Percentiles rank a stretch among this genome's conserved stretches.
These are phyloP conservation scores for Callipepla squamata DNA, from an alignment of 2,113 vertebrate genomes.

Conservation along the genomic window DNA sequence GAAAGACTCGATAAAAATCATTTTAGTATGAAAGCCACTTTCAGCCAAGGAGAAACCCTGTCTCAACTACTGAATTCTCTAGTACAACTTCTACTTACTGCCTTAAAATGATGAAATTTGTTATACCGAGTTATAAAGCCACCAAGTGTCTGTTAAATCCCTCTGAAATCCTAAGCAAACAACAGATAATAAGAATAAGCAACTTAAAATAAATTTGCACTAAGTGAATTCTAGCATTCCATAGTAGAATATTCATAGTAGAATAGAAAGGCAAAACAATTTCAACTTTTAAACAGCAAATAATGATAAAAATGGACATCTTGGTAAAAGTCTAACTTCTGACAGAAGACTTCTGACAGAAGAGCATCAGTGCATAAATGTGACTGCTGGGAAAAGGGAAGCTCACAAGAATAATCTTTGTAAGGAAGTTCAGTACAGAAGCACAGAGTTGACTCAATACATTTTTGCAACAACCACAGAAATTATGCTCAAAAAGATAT, in stretches of 20 bases:
- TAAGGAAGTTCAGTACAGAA: background rate
- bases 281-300: background rate
- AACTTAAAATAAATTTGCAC: background rate
- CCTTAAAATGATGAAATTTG: background rate
- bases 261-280: background rate
- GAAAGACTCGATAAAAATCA: background rate
- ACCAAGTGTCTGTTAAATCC: background rate
- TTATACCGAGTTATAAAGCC: background rate
- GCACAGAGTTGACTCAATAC: background rate
- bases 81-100: background rate
- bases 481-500: background rate
- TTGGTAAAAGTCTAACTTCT: background rate
- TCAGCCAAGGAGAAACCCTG: background rate
- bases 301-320: background rate
- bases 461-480: background rate
- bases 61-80: background rate
- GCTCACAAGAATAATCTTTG: background rate
- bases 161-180: background rate
- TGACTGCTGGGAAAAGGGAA: background rate
- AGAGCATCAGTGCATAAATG: background rate
- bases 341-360: background rate
- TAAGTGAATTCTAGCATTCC: background rate
- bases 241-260: background rate
- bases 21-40: background rate
- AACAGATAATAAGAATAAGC: background rate